Base-by-base conservation (phyloP, 2,888 invertebrate genomes). In the Gortyna flavago region DNA sequence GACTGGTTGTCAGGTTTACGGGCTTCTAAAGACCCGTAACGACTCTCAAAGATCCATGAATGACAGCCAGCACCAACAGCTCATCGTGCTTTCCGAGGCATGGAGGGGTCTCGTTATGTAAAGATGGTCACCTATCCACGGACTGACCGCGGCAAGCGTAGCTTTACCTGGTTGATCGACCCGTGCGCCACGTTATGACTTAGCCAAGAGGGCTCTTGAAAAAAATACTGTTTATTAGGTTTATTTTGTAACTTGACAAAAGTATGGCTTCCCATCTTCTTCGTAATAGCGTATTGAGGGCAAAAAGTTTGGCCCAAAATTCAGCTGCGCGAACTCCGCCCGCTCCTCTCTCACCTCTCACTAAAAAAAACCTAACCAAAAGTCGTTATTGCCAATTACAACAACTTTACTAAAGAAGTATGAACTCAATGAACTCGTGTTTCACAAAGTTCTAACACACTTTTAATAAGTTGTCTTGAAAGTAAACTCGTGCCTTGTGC, bases 391-490 rank as follows among this genome's bases (percentile, higher is more conserved):
- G 7, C 35, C 18, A 81, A 75, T 59, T 68, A 80, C 51, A 68
- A 6, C 2, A 65, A 80, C 57, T 76, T 80, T 65, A 44, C 57
- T 70, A 35, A 80, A 70, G 16, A 67, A n/a, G 32, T 57, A 69
- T n/a, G 35, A 77, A 77, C 59, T 41, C 41, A 62, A 69, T 16
- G 69, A 75, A 54, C 21, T 77, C 38, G 44, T 59, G 54, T 59
- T 66, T 35, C 13, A 38, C 59, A 32, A 82, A 83, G 48, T 81
- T 57, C 48, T 57, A 41, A 18, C 59, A 35, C n/a, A 65, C 61
- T 84, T 84, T 84, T 84, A 81, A 81, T 79, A 84, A 84, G 69
- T 73, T 84, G 62, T 66, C 35, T 73, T 41, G 29, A 61, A 61
- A 48, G 61, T 69, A 83, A 64, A 21, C 44, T 54, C 38, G 44